Evolutionary conservation across 2,888 invertebrate species (phyloP).

Genomic region (Thalpophila matura): DNA sequence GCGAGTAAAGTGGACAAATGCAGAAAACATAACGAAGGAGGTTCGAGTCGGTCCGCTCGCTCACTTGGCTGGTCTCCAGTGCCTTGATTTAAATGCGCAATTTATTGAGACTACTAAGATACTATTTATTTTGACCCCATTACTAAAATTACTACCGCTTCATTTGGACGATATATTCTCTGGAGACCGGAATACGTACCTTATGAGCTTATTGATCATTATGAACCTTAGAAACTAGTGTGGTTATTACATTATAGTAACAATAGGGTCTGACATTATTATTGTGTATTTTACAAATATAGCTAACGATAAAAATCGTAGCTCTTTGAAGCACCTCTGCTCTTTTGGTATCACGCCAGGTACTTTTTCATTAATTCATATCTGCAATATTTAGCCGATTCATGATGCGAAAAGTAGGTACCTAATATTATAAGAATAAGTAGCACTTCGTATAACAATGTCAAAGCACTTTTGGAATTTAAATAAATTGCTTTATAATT

Average conservation of each 20-base stretch:
- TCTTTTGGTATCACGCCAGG: not conserved
- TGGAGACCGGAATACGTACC: constrained; percentile 3
- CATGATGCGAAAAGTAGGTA: not conserved
- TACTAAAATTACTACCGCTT: constrained; percentile 54
- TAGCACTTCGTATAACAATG: constrained; percentile 8
- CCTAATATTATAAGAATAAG: not conserved
- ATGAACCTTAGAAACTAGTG: not conserved
- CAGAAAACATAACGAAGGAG: constrained; percentile 81
- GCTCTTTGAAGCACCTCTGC: not conserved
- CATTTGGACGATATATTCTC: constrained; percentile 29
- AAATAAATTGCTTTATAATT: constrained; percentile 54
- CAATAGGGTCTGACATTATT: no score
- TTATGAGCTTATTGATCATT: not conserved
- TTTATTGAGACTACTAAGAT: constrained; percentile 73
- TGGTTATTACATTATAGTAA: no score
- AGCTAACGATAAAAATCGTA: no score
- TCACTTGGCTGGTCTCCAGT: constrained; percentile 82
- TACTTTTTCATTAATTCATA: not conserved
- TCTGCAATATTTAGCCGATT: not conserved
- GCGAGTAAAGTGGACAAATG: constrained; percentile 85
- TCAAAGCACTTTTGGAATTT: constrained; percentile 33
- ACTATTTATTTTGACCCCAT: constrained; percentile 67
- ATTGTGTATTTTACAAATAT: no score
- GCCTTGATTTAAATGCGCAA: constrained; percentile 83
- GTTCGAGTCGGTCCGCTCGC: constrained; percentile 63